Base-by-base conservation (phyloP, 2,888 invertebrate genomes). In the Micropterix aruncella region DNA sequence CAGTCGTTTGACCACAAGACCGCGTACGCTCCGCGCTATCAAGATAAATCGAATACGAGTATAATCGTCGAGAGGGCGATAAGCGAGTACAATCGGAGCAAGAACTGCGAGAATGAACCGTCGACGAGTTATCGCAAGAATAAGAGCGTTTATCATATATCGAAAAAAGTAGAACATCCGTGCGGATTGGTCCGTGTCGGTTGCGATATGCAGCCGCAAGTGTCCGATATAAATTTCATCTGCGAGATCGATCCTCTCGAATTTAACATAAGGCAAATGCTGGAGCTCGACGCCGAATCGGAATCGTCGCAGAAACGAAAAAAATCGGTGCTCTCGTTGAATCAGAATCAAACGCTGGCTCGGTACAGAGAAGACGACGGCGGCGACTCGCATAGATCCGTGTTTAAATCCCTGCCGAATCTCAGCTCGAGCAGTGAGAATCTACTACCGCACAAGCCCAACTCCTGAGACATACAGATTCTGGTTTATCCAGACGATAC, bases 331-430 rank as follows among this genome's bases (percentile, higher is more conserved):
- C 45, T 50, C 3, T 51, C 51, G 3, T 40, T 51, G 14, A 50
- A 47, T n/a, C 44, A 49, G 16, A 49, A 51, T 18, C 51, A 48
- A 36, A 48, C 51, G 17, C 46, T 48, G 16, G 49, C 19, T 27
- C 50, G 51, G 38, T 50, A 51, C 42, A 48, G 46, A 43, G 19
- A 40, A 2, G 46, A 46, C 43, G 43, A 40, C 47, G 44, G 47
- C 44, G 48, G 47, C 19, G 40, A 40, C 36, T 45, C 55, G 42
- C 50, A 52, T 45, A 60, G 60, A 54, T 57, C 57, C 54, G 69
- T 73, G 52, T 75, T 74, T 55, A 75, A 75, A 59, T 75, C 75
- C 55, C 73, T 83, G 69, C 82, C 82, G 63, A 81, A 82, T 70
- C 70, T 82, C 65, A 80, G 77, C 63, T 77, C 80, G 55, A 77